phyloP scores from a whole-genome alignment of 1,140 invertebrate species.

The Bombus impatiens region DNA sequence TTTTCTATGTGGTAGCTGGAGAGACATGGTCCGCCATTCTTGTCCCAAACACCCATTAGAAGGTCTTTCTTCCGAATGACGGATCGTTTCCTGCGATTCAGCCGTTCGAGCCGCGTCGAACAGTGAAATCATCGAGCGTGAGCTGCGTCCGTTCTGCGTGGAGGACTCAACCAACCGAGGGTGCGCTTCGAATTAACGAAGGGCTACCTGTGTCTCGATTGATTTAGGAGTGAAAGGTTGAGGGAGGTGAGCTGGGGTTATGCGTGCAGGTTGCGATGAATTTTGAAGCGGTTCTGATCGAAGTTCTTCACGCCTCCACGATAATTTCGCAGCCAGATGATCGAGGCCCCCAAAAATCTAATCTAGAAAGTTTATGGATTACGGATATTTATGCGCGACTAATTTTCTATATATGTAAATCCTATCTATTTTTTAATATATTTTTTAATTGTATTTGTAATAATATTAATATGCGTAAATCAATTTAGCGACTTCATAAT shows the following conservation, averaged over 20 bases:
- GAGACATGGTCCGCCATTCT: slow-evolving; percentile 7
- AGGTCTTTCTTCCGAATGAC: slow-evolving; percentile 58
- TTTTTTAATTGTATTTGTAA: no score
- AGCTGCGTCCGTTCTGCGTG: slow-evolving; percentile 5
- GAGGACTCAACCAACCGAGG: not conserved
- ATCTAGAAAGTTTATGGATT: no score
- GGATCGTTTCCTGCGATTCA: slow-evolving; percentile 50
- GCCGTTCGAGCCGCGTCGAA: slow-evolving; percentile 20
- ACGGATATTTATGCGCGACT: no score
- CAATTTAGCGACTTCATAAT: no score
- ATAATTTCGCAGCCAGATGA: no score
- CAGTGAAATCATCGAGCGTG: slow-evolving; percentile 42
- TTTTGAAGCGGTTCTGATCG: not conserved
- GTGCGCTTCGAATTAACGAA: slow-evolving; percentile 40
- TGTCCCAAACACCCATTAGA: slow-evolving; percentile 7
- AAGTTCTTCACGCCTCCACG: not conserved
- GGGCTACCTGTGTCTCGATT: slow-evolving; percentile 9
- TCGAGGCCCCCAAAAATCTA: no score
- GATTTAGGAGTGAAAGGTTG: slow-evolving; percentile 20
- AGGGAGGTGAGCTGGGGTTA: not conserved
- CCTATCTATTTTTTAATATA: no score
- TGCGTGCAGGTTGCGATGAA: slow-evolving; percentile 1
- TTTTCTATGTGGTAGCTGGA: slow-evolving; percentile 55
- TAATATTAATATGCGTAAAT: no score
- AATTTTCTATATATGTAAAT: no score